These are phyloP conservation scores for Coryphaenoides rupestris DNA, from an alignment of 2,113 vertebrate species.

Conservation along the genomic window DNA sequence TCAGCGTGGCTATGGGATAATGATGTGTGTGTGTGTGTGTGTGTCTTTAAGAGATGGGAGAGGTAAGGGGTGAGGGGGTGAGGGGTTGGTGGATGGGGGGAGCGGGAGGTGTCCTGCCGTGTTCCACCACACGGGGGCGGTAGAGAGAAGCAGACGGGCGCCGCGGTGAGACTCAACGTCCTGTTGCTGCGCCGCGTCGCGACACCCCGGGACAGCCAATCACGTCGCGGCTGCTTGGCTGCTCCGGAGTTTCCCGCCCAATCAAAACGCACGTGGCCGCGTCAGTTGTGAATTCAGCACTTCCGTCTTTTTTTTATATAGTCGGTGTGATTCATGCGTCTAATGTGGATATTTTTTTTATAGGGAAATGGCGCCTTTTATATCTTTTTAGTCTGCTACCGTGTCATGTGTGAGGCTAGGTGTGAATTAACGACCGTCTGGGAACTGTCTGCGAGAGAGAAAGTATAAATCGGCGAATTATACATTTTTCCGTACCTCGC, in stretches of 20 bases:
- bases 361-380: no score
- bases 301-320: background rate
- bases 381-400: no score
- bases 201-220: background rate
- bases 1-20: background rate
- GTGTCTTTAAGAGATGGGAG: slow-evolving; percentile 1
- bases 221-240: slow-evolving; percentile 23
- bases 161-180: background rate
- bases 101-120: slow-evolving; percentile 22
- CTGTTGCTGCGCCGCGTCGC: background rate
- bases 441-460: no score
- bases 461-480: no score
- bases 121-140: slow-evolving; percentile 61
- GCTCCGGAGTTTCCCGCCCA: slow-evolving; percentile 9
- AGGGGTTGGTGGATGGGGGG: background rate
- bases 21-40: background rate
- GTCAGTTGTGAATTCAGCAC: background rate
- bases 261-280: slow-evolving; percentile 5
- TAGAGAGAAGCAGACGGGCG: slow-evolving; percentile 38
- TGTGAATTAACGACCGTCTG: no score
- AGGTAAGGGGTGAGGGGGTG: background rate
- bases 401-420: no score
- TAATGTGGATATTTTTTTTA: no score
- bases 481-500: no score
- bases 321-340: slow-evolving; percentile 7